A percentile compares a stretch with the other conserved stretches of the same genome.
These are phyloP conservation scores for Frankliniella fusca DNA, from an alignment of 2,888 invertebrate genomes.

Conservation along the genomic window DNA sequence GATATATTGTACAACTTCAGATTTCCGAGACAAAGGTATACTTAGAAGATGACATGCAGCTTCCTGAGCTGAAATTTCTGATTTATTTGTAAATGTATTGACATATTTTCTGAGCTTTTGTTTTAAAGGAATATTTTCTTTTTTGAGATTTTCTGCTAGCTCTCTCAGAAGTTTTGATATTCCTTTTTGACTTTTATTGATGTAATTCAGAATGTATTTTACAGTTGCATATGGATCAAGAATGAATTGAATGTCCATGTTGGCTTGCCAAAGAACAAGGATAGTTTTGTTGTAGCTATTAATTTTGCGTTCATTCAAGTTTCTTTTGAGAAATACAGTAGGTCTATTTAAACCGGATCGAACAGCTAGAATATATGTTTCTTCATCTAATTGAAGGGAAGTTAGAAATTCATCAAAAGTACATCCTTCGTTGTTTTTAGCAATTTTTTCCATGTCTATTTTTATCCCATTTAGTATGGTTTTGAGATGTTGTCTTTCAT, in stretches of 20 bases:
- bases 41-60: background rate
- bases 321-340: conserved; percentile 36
- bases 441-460: background rate
- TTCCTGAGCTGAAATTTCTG: background rate
- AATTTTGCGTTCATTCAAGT: conserved; percentile 35
- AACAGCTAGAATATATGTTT: conserved; percentile 36
- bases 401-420: conserved; percentile 35
- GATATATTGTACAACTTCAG: background rate
- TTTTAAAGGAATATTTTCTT: background rate
- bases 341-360: conserved; percentile 35
- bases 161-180: background rate
- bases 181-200: background rate
- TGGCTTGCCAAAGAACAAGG: conserved; percentile 38
- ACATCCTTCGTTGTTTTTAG: conserved; percentile 20
- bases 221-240: background rate
- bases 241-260: conserved; percentile 36
- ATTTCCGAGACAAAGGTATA: conserved; percentile 32
- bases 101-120: background rate
- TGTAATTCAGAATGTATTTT: too few species aligned
- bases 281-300: conserved; percentile 41
- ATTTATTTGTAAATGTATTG: background rate
- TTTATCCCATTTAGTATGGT: background rate
- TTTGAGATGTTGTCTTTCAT: background rate
- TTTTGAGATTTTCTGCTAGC: background rate
- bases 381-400: conserved; percentile 33